Evolutionary conservation across 1,140 invertebrate genomes (phyloP), one percentile per base, ranked within the genome.

Genomic region (Cydia strobilella): DNA sequence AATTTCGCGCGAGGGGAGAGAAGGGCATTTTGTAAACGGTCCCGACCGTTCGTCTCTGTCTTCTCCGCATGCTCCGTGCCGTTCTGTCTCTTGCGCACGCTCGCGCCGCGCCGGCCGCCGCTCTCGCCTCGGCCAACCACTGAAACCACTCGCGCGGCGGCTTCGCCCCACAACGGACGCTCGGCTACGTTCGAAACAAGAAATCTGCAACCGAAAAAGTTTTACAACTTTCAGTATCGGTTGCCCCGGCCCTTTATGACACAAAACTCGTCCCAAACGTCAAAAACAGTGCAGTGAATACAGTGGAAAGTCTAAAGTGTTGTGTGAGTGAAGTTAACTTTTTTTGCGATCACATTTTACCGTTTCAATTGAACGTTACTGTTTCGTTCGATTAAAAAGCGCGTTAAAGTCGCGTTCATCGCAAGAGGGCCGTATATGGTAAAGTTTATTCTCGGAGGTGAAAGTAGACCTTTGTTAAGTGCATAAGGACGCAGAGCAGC

Each of bases 381-480:
- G 89, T 89, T 90, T 89, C 80, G 84, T 89, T 90, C 81, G 80
- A 86, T 85, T 86, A 90, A 84, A 88, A 87, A 84, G 86, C 87
- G 86, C 85, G 84, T 85, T 87, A 89, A 85, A 83, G 81, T 82
- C 82, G 80, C 83, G 83, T 84, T 85, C 83, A 86, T 83, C 81
- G 83, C 77, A 80, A 86, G 83, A 90, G 87, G 88, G 85, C 88
- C 85, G 85, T 91, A 86, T 89, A 90, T 88, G 86, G 86, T 85
- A 77, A 79, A 83, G 82, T 87, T 87, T 84, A 85, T 86, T 89
- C 88, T 89, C 86, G 80, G 82, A 81, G 90, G 90, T 90, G 90
- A 92, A 92, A 91, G 90, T 90, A 90, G 83, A 90, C 89, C 90
- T 92, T 90, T 89, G 86, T 89, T 86, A 85, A 86, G 89, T 90